Evolutionary conservation across 2,888 invertebrate genomes (phyloP).

Genomic region (Punctoribates punctum): DNA sequence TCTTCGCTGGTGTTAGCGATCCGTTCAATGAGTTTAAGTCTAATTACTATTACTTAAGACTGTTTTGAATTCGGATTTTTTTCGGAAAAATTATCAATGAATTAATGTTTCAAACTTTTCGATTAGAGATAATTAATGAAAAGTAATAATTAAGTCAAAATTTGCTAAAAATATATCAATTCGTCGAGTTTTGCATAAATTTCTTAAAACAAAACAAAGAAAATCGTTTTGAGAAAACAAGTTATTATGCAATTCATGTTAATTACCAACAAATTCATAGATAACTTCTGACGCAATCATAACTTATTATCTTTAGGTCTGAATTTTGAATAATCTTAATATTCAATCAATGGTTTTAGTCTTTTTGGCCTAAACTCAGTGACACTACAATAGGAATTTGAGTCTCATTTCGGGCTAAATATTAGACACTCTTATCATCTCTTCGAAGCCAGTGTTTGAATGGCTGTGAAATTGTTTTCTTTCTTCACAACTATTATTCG

Average conservation of each 20-base stretch:
- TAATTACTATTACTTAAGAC: not conserved
- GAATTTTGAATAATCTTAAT: not conserved
- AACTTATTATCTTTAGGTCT: conserved; percentile 1
- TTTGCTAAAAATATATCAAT: too few species aligned
- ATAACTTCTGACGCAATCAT: not conserved
- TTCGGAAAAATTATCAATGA: too few species aligned
- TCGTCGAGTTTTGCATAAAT: too few species aligned
- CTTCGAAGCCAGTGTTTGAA: not conserved
- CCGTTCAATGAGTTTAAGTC: not conserved
- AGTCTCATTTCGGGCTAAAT: not conserved
- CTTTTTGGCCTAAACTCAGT: not conserved
- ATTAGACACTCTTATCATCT: not conserved
- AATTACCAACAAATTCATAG: not conserved
- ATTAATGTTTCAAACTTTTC: too few species aligned
- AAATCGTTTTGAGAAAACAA: too few species aligned
- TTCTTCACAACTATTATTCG: not conserved
- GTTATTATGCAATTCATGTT: too few species aligned
- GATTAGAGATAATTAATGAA: too few species aligned
- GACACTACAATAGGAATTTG: not conserved
- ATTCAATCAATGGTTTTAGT: conserved; percentile 1
- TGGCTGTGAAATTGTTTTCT: not conserved
- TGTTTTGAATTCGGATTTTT: too few species aligned
- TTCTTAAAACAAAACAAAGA: too few species aligned
- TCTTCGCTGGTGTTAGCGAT: not conserved
- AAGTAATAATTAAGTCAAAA: too few species aligned